Percentiles rank a stretch among this genome's conserved stretches.
Evolutionary conservation across 1,140 invertebrate genomes (phyloP).

Genomic region (Chelonus insularis): DNA sequence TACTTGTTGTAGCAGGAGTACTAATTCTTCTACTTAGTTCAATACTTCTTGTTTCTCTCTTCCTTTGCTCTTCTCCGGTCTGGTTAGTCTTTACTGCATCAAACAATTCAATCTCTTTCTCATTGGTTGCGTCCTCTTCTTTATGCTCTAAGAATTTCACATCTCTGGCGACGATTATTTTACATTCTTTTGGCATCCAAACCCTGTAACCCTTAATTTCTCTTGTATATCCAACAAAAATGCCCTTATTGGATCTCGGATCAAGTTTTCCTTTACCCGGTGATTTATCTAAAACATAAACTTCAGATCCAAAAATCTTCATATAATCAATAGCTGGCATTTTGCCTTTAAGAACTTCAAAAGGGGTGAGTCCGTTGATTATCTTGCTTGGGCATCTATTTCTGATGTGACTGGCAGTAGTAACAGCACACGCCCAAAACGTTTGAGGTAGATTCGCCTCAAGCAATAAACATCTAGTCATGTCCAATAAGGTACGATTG

Average conservation of each 20-base stretch:
- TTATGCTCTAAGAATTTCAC: not conserved
- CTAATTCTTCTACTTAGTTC: too few species aligned
- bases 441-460: not conserved
- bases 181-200: constrained; percentile 2
- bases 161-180: not conserved
- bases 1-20: too few species aligned
- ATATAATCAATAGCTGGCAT: constrained; percentile 27
- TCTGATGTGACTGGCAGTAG: constrained; percentile 29
- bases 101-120: too few species aligned
- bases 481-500: constrained; percentile 39
- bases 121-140: too few species aligned
- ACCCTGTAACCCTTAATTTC: constrained; percentile 7
- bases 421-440: constrained; percentile 35
- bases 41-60: too few species aligned
- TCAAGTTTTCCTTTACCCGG: not conserved
- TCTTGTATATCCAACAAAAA: constrained; percentile 5
- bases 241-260: not conserved
- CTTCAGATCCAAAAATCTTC: constrained; percentile 29
- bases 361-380: constrained; percentile 28
- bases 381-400: constrained; percentile 27
- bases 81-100: too few species aligned
- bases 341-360: constrained; percentile 29
- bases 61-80: too few species aligned
- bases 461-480: constrained; percentile 37
- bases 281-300: not conserved